Base-by-base conservation (phyloP, 2,113 vertebrate genomes). In the Anarhynchus alexandrinus region DNA sequence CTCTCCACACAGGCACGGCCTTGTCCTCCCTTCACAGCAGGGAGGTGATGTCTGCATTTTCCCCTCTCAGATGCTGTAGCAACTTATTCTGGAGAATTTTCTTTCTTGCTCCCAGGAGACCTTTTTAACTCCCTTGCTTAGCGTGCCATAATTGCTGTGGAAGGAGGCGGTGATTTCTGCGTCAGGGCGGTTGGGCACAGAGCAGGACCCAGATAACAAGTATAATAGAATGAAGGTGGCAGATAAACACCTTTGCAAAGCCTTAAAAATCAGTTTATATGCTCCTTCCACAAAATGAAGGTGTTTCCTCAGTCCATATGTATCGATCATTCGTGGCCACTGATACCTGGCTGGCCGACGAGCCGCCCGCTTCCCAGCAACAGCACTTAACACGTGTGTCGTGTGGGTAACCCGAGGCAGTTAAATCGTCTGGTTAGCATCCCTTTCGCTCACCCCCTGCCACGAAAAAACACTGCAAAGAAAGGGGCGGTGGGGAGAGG, bases 401-500 rank as follows among this genome's bases (percentile, higher is more conserved):
- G 4, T 81, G 55, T 72, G 67, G 78, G 86, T 55, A 97, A 86
- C 47, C 38, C 20, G 7, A 66, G 62, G 95, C 85, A 73, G 90
- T 70, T 76, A 79, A 96, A 88, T 74, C 13, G 27, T 42, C 74
- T 78, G 84, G 66, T 82, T 97, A 83, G 92, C 81, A 65, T 92
- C 86, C 71, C 89, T 82, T 86, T 84, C 1, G 1, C 52, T 97
- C 80, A 59, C 83, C 42, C 45, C 57, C 66, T 88, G 92, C 67
- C 89, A 90, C 0, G 40, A 84, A 93, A 94, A 96, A 78, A 26
- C 51, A 65, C 65, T 89, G 72, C 76, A 90, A 93, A 95, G 88
- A 55, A 82, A 72, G 84, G 61, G 77, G 83, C 83, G 17, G 52
- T 45, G 76, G 42, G 77, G 30, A 79, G 93, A 18, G 27, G 40